Conservation (phyloP, 1,140 invertebrate species). For the Papilio polytes region DNA sequence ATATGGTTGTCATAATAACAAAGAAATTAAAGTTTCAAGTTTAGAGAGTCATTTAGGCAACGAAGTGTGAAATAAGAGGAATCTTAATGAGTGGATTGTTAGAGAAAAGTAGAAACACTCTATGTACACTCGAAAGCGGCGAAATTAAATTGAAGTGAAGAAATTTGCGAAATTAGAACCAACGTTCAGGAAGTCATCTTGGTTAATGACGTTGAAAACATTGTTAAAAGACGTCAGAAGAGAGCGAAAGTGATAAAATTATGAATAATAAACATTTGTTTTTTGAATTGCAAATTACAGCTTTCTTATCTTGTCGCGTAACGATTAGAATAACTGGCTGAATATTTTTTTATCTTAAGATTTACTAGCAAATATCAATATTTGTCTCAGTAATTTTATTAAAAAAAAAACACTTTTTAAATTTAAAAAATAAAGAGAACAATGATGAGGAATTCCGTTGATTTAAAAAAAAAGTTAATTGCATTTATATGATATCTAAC, state of each 20-base stretch:
- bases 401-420: no score
- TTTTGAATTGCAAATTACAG: constrained; percentile 28
- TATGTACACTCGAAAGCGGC: constrained; percentile 30
- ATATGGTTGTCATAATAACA: background rate
- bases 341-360: no score
- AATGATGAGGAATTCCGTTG: no score
- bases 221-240: constrained; percentile 3
- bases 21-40: constrained; percentile 17
- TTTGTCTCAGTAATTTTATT: no score
- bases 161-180: constrained; percentile 27
- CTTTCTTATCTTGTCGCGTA: background rate
- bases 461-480: no score
- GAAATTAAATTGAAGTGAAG: constrained; percentile 31
- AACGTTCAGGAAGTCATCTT: constrained; percentile 27
- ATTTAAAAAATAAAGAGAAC: no score
- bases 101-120: constrained; percentile 32
- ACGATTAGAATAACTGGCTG: no score
- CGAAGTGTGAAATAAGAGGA: constrained; percentile 28
- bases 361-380: no score
- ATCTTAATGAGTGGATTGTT: constrained; percentile 32
- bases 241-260: constrained; percentile 11
- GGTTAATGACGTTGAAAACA: constrained; percentile 29
- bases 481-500: no score
- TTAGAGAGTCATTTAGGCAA: constrained; percentile 28
- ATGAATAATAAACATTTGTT: background rate